Conservation (phyloP, 2,113 vertebrate genomes). For the human (Homo sapiens) region DNA sequence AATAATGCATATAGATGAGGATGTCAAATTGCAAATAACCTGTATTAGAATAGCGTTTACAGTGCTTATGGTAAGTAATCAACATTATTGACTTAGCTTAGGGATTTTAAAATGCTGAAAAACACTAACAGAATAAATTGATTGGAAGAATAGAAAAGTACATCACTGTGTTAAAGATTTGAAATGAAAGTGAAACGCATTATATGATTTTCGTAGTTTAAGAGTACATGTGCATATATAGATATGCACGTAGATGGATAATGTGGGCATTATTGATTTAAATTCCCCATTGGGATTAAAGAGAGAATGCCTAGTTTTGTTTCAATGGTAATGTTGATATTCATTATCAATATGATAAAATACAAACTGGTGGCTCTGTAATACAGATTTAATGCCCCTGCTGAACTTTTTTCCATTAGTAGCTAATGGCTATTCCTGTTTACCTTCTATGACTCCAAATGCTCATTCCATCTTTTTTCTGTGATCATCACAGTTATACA, state of each 20-base stretch:
- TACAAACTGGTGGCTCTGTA: conserved; percentile 76
- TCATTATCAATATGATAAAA: conserved; percentile 83
- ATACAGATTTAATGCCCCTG: conserved; percentile 70
- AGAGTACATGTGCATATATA: conserved; percentile 65
- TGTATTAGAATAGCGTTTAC: conserved; percentile 80
- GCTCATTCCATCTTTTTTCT: conserved; percentile 70
- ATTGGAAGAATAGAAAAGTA: conserved; percentile 79
- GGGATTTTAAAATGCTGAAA: conserved; percentile 84
- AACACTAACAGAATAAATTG: conserved; percentile 83
- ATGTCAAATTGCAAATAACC: conserved; percentile 86
- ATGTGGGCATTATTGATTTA: conserved; percentile 77
- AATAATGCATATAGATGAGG: conserved; percentile 85
- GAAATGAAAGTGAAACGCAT: conserved; percentile 77
- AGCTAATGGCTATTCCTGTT: conserved; percentile 77
- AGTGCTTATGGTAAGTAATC: conserved; percentile 84
- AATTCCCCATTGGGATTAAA: conserved; percentile 73
- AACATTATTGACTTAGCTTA: conserved; percentile 85
- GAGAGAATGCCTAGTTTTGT: conserved; percentile 67
- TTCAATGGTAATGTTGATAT: conserved; percentile 75
- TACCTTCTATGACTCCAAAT: conserved; percentile 72
- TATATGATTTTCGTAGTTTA: conserved; percentile 70
- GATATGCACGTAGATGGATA: conserved; percentile 62
- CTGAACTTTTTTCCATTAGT: conserved; percentile 81
- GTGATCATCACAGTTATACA: conserved; percentile 48
- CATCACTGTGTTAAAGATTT: conserved; percentile 74